Evolutionary conservation across 2,113 vertebrate genomes (phyloP).

Genomic region (Indicator maculatus): DNA sequence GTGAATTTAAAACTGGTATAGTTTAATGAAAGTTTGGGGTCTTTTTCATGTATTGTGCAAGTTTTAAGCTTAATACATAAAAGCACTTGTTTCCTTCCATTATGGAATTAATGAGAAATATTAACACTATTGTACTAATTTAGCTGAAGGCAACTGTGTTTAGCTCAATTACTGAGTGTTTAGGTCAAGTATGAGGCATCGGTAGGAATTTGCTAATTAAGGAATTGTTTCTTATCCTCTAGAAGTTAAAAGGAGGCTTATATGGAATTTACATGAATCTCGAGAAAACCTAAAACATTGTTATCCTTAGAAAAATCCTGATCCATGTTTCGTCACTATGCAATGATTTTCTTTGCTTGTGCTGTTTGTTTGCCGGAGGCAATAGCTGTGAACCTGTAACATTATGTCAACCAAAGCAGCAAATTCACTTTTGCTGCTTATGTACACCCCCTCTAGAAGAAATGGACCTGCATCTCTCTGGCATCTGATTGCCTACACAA

Average conservation of each 20-base stretch:
- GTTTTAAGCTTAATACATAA: background rate
- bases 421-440: background rate
- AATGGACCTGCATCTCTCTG: background rate
- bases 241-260: background rate
- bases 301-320: background rate
- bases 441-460: background rate
- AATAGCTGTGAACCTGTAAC: background rate
- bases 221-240: background rate
- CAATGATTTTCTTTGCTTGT: background rate
- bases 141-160: background rate
- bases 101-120: background rate
- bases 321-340: background rate
- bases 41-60: background rate
- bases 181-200: background rate
- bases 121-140: background rate
- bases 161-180: background rate
- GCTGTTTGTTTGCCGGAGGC: background rate
- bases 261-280: background rate
- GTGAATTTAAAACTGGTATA: background rate
- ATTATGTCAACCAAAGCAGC: background rate
- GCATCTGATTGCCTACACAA: background rate
- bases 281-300: background rate
- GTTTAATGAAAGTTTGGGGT: background rate
- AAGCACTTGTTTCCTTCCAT: background rate
- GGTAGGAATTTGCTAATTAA: background rate